phyloP scores from a whole-genome alignment of 30 jellyfish, hydroid and myxozoan genomes.

The Turritopsis dohrnii region DNA sequence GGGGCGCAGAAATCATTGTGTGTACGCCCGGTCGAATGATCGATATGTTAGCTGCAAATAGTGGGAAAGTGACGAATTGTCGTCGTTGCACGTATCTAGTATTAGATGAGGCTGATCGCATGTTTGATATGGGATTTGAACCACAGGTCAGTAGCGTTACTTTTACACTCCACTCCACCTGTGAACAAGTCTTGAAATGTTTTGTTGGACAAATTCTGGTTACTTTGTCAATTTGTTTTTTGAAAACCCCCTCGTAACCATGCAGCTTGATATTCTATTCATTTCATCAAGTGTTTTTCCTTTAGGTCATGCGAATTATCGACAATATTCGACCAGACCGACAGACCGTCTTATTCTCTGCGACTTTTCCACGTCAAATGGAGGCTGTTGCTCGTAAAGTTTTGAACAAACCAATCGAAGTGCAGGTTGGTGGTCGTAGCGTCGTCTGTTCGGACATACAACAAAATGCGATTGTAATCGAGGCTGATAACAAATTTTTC shows the following conservation, averaged over 20 bases:
- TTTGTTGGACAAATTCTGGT: too few relatives aligned
- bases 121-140: conserved; percentile 99
- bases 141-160: conserved; percentile 99
- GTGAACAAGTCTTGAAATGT: too few relatives aligned
- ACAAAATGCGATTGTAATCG: conserved; percentile 83
- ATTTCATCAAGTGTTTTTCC: too few relatives aligned
- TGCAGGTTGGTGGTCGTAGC: conserved; percentile 98
- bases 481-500: conserved; percentile 87
- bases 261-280: too few relatives aligned
- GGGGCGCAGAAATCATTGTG: conserved; percentile 96
- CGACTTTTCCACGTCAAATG: conserved; percentile 96
- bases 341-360: conserved; percentile 96
- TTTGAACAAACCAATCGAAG: conserved; percentile 81
- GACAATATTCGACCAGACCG: conserved; percentile 94
- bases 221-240: too few relatives aligned
- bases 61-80: conserved; percentile 94
- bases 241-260: too few relatives aligned
- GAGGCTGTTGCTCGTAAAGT: conserved; percentile 96
- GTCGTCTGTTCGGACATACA: conserved; percentile 92
- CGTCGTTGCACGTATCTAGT: conserved; percentile 96
- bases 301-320: conserved; percentile 62
- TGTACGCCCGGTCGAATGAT: conserved; percentile 99
- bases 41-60: conserved; percentile 97
- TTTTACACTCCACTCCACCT: too few relatives aligned
- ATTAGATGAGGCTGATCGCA: conserved; percentile 99